phyloP scores from a whole-genome alignment of 1,140 invertebrate genomes.

The Scaptodrosophila lebanonensis region DNA sequence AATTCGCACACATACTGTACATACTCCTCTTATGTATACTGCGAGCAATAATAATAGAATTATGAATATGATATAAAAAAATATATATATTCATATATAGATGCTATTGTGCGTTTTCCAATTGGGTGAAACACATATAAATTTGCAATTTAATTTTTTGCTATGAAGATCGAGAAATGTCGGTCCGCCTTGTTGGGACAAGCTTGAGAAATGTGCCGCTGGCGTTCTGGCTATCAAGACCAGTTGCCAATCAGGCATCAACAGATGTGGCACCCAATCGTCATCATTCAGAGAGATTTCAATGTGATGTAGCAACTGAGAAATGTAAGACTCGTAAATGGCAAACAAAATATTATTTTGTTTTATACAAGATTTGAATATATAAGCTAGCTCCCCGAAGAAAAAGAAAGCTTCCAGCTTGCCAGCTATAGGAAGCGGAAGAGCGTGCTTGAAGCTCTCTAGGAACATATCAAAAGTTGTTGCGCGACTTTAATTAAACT shows the following conservation, averaged over 20 bases:
- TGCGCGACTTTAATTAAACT: constrained; percentile 74
- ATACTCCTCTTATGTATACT: constrained; percentile 18
- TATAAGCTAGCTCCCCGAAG: too few species aligned
- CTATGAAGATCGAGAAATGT: constrained; percentile 25
- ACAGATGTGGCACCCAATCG: constrained; percentile 7
- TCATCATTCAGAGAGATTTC: too few species aligned
- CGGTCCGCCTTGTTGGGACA: neutral
- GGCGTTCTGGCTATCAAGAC: neutral
- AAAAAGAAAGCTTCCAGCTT: too few species aligned
- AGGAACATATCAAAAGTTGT: constrained; percentile 74
- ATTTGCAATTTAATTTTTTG: constrained; percentile 30
- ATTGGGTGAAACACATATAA: constrained; percentile 39
- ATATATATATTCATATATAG: constrained; percentile 23
- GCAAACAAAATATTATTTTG: too few species aligned
- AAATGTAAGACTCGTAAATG: too few species aligned
- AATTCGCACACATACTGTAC: constrained; percentile 7
- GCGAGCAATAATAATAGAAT: constrained; percentile 60
- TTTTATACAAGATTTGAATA: too few species aligned
- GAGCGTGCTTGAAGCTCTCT: constrained; percentile 56
- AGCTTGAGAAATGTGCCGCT: constrained; percentile 5
- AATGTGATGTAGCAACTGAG: too few species aligned
- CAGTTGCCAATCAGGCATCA: neutral
- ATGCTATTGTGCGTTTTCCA: constrained; percentile 12
- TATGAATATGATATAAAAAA: constrained; percentile 65
- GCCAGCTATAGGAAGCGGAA: constrained; percentile 55